A percentile compares a stretch with the other conserved stretches of the same genome.
Conservation (phyloP, 2,797 vertebrate species). For the Rhabdomys pumilio region DNA sequence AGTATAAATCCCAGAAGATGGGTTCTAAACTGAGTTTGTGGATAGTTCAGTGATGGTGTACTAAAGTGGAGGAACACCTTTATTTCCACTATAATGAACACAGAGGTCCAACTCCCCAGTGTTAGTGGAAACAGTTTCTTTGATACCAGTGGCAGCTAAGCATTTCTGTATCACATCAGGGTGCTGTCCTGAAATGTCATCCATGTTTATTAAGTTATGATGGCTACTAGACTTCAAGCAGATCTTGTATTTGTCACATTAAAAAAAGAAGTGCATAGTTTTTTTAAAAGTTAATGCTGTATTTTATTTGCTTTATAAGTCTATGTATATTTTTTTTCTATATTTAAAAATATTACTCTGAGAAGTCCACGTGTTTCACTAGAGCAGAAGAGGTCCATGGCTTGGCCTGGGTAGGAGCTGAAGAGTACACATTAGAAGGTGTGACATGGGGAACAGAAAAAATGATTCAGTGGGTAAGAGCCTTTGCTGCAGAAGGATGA, state of each 20-base stretch:
- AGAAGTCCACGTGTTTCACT: background rate
- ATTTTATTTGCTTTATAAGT: constrained; percentile 60
- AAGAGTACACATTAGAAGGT: background rate
- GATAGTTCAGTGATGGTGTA: background rate
- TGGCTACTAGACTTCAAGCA: constrained; percentile 20
- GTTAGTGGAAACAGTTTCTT: background rate
- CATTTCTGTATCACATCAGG: background rate
- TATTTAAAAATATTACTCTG: constrained; percentile 55
- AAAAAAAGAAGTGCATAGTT: background rate
- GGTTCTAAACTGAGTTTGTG: background rate
- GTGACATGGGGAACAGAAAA: background rate
- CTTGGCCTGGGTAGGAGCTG: background rate
- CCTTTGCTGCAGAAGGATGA: background rate
- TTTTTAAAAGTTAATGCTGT: background rate
- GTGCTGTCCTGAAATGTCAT: background rate
- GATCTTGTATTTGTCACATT: constrained; percentile 8
- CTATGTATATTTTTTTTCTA: background rate
- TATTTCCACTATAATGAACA: constrained; percentile 23
- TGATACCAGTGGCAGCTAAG: background rate
- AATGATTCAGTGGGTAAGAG: background rate
- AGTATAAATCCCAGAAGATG: background rate
- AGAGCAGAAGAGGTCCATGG: background rate
- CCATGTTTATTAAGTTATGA: background rate
- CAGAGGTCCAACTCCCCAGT: background rate
- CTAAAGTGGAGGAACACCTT: background rate